phyloP scores from a whole-genome alignment of 2,113 vertebrate genomes.

The Campylomormyrus tamandua region DNA sequence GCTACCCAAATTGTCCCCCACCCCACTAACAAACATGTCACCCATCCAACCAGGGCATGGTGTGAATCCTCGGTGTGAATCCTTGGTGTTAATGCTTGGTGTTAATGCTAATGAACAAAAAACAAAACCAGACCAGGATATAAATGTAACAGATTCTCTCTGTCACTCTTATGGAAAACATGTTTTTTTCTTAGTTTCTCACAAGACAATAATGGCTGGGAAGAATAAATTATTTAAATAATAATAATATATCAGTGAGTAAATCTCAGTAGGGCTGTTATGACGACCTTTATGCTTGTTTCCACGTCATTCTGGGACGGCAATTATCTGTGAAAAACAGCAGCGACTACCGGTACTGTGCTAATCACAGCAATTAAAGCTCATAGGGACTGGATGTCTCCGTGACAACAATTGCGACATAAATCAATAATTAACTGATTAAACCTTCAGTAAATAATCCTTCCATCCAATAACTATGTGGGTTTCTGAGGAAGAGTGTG shows the following conservation, averaged over 20 bases:
- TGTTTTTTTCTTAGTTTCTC: not conserved
- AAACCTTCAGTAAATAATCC: not conserved
- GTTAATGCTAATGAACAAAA: constrained; percentile 40
- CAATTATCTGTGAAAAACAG: not conserved
- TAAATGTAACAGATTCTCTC: constrained; percentile 7
- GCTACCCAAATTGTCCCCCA: constrained; percentile 23
- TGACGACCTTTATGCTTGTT: not conserved
- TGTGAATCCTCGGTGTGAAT: constrained; percentile 62
- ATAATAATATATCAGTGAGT: not conserved
- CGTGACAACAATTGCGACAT: not conserved
- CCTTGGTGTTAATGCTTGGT: constrained; percentile 58
- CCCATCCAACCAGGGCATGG: constrained; percentile 50
- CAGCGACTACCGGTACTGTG: not conserved
- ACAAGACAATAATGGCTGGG: not conserved
- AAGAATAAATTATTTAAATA: not conserved
- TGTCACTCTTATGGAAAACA: not conserved
- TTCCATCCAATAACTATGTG: not conserved
- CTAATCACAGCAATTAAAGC: not conserved
- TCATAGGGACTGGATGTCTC: not conserved
- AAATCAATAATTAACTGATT: constrained; percentile 14
- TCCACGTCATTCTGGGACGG: not conserved
- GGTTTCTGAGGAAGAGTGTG: not conserved
- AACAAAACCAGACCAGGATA: constrained; percentile 52
- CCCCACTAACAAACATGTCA: constrained; percentile 19
- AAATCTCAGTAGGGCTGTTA: not conserved